Evolutionary conservation across 2,888 invertebrate species (phyloP), one percentile per base, ranked within the genome.

Genomic region (Listrodromus nycthemerus): DNA sequence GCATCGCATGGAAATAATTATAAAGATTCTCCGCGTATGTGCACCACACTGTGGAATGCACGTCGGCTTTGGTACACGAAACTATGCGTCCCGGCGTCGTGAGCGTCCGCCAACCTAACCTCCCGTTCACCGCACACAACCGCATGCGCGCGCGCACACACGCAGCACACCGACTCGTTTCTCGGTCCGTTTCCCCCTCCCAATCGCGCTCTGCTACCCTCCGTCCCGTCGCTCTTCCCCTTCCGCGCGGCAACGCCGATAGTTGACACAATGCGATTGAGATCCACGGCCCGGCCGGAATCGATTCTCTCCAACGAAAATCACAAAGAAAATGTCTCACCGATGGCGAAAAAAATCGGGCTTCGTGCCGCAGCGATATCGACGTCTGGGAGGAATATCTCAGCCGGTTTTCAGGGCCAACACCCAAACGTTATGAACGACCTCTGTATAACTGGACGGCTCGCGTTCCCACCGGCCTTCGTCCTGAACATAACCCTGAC

Each of bases 361-460:
- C 27, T 6, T 13, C 55, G n/a, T 21, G 8, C 30, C 3, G 52
- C 21, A 37, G 16, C 7, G 16, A 45, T 8, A 37, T 66, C n/a
- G 41, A 61, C 55, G 45, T 50, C 24, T 27, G 19, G 19, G n/a
- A 37, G 69, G 33, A 77, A 71, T 27, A 69, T 61, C 75, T 61
- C 80, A 78, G 82, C 84, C 82, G 84, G 84, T 84, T 84, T 82
- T 84, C 82, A 84, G 81, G 84, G 84, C 84, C 84, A 84, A 84
- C 84, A 84, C 84, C 84, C 84, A 84, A 84, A 75, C 66, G 45
- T 78, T 66, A 75, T 50, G 71, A 82, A 82, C 81, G 79, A 84
- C 82, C 79, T 84, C 84, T 84, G 84, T 70, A 84, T 84, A 74
- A 52, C 61, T 71, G 61, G 73, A 45, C 41, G 61, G 58, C 52